Base-by-base conservation (phyloP, 2,888 invertebrate genomes). In the Andricus curvator region DNA sequence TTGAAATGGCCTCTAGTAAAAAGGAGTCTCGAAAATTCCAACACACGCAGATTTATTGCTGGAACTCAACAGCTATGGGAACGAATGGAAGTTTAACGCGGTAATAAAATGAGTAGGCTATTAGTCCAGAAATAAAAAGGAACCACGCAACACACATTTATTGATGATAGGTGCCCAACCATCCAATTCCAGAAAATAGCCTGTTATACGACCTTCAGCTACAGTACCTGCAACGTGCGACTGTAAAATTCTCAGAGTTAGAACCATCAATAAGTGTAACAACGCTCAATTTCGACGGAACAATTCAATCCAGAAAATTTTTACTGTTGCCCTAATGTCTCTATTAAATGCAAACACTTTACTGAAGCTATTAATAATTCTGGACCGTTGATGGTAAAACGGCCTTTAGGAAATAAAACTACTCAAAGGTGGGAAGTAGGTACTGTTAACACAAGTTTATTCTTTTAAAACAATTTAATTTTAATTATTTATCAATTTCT, bases 51-150 rank as follows among this genome's bases (percentile, higher is more conserved):
- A 44, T 13, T 44, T 44, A 44, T 44, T 48, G 13, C 48, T 48
- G 48, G 48, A n/a, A 56, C 5, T n/a, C 56, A 56, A 9, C n/a
- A 56, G 6, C 20, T 9, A n/a, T 56, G n/a, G 56, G 56, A n/a
- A 11, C n/a, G n/a, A 87, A 85, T 83, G 83, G 86, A 87, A 85
- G 85, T 82, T 83, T 85, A 85, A 87, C 85, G 86, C 86, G 80
- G 82, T 84, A 82, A 85, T 85, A 84, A 85, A 87, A 82, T 81
- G 83, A 78, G 76, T 29, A 64, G 44, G 60, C 64, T 62, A 62
- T 62, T 62, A 62, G 62, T 62, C 62, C 11, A 56, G 56, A n/a
- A 56, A 56, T 56, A 56, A 56, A 56, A n/a, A 56, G 56, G 3
- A n/a, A 56, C n/a, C n/a, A 56, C n/a, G 9, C n/a, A 56, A 56